Base-by-base conservation (phyloP, 92 coral and sea anemone species). In the Zoanthus solanderi region DNA sequence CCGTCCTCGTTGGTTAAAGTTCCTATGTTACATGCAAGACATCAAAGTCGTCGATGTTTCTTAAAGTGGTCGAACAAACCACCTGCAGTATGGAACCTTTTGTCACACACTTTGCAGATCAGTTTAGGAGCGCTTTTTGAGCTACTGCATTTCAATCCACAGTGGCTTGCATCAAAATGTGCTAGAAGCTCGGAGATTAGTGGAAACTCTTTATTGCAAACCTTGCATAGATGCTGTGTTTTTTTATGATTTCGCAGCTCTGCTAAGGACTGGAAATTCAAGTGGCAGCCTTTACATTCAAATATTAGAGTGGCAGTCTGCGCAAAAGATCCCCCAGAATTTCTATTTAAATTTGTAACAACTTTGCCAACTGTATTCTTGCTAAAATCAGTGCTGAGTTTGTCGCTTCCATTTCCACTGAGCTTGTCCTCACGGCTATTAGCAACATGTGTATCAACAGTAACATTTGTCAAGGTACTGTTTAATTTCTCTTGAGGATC, bases 71-170 rank as follows among this genome's bases (percentile, higher is more conserved):
- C 75, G 42, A 65, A 50, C 61, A 81, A 50, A 14, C 85, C 85
- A 31, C 23, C 75, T 31, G 85, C 56, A 30, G 85, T 81, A n/a
- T 81, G 85, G 34, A 81, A 81, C 48, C 75, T 81, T 57, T 81
- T 81, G 50, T 81, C 85, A 50, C 85, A 81, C 16, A 81, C 85
- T 32, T 81, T 81, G 15, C 85, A 81, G 75, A 81, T 81, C 61
- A 81, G 63, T 47, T 66, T 46, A 1, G 75, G 75, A 11, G 45
- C 46, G n/a, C n/a, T 63, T 0, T 4, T 81, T 2, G 75, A 13
- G 2, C 16, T 58, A 11, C 14, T 50, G 66, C 30, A 46, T 61
- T 69, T 81, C 12, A 30, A 18, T 16, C 85, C 85, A 46, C 47
- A 65, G 45, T 65, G 85, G 18, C 0, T 45, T 54, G 47, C 75